These are phyloP conservation scores for Trichonephila inaurata DNA, from an alignment of 1,140 invertebrate genomes.

Conservation along the genomic window DNA sequence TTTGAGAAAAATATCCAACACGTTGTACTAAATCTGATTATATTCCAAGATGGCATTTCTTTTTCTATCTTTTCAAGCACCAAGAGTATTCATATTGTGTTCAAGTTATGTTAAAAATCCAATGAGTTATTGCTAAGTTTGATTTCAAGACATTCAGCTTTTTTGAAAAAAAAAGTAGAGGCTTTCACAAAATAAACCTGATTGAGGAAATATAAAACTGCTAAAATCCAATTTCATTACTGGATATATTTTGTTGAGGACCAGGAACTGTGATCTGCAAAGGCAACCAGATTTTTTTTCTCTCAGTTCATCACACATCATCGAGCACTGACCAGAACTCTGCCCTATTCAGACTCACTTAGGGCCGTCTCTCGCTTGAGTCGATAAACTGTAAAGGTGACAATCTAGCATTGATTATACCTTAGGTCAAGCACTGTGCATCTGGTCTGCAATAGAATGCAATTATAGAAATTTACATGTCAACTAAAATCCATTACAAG, in stretches of 20 bases:
- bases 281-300: conserved; percentile 67
- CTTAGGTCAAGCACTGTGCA: conserved; percentile 57
- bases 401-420: conserved; percentile 61
- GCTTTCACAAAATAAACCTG: not conserved
- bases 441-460: conserved; percentile 43
- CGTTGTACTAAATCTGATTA: not conserved
- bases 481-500: not conserved
- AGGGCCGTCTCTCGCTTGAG: conserved; percentile 34
- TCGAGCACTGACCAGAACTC: conserved; percentile 65
- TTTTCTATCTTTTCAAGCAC: conserved; percentile 15
- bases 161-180: not conserved
- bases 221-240: not conserved
- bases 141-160: not conserved
- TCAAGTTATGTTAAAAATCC: not conserved
- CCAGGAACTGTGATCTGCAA: conserved; percentile 59
- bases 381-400: conserved; percentile 57
- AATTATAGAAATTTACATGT: conserved; percentile 23
- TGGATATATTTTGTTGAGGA: conserved; percentile 59
- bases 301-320: conserved; percentile 67
- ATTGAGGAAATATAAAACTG: conserved; percentile 2
- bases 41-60: not conserved
- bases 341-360: conserved; percentile 34
- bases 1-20: not conserved
- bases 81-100: not conserved
- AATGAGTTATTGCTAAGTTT: not conserved